Evolutionary conservation across 1,140 invertebrate species (phyloP), one percentile per base, ranked within the genome.

Genomic region (Scaptodrosophila lebanonensis): DNA sequence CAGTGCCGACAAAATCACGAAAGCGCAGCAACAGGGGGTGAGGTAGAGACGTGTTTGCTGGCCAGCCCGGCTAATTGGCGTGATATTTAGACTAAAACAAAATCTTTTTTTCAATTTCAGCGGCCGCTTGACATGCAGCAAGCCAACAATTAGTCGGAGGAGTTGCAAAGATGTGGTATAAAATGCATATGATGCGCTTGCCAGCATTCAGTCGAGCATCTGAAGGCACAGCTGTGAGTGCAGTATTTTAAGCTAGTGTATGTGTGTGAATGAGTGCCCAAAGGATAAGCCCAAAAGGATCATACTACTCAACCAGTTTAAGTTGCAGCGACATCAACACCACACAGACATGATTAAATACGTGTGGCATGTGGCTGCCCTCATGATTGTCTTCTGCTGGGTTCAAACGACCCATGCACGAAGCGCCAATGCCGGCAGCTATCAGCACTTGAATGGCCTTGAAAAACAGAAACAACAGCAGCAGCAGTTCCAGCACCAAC

Each of bases 31-130:
- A 52, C 65, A 56, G 32, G 43, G 15, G 58, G n/a, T n/a, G n/a
- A n/a, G n/a, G n/a, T n/a, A n/a, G n/a, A n/a, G n/a, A n/a, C n/a
- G n/a, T n/a, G n/a, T n/a, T n/a, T n/a, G n/a, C 18, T 62, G 63
- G 66, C 51, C 48, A 52, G 43, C 44, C 75, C 49, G 49, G 57
- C 75, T 82, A 82, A 82, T 82, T 82, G 75, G 66, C 75, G 70
- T 83, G 70, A 82, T 82, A 83, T 82, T 75, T 71, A 82, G 75
- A 82, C 70, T 82, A 82, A 82, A 68, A 83, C 75, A 75, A 69
- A 83, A 62, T 44, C 45, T 60, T 56, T 62, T 66, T 73, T 68
- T 64, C 54, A 79, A 62, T 79, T 69, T 69, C 69, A 70, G 75
- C 69, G 42, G 51, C 38, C 62, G 40, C 44, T 56, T 79, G 75